These are phyloP conservation scores for Zeus faber DNA, from an alignment of 2,113 vertebrate genomes.

Conservation along the genomic window DNA sequence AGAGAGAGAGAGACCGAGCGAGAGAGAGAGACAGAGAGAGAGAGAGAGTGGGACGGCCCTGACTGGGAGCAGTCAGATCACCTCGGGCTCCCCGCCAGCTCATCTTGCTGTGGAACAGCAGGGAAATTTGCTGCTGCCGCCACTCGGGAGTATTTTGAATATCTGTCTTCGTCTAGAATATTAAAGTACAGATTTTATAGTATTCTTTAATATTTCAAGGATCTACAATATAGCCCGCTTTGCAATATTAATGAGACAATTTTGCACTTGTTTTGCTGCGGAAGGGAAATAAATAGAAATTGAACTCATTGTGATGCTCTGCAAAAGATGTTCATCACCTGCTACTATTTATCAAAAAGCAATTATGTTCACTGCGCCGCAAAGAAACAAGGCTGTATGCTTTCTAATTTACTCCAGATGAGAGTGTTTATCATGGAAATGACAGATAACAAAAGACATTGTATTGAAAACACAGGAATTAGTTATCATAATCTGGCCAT, in stretches of 20 bases:
- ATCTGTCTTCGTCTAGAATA: not conserved
- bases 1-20: too few species aligned
- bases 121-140: not conserved
- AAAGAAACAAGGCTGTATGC: not conserved
- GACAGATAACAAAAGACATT: constrained; percentile 9
- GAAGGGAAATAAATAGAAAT: not conserved
- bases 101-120: constrained; percentile 12
- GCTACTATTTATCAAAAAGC: constrained; percentile 4
- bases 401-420: constrained; percentile 7
- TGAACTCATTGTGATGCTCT: not conserved
- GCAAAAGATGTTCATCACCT: not conserved
- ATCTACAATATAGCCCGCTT: not conserved
- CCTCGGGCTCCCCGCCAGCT: constrained; percentile 6
- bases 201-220: not conserved
- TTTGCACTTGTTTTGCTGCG: not conserved
- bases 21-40: not conserved
- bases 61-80: constrained; percentile 6
- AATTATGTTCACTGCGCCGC: not conserved
- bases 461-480: not conserved
- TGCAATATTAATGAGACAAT: constrained; percentile 3
- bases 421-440: not conserved
- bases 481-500: not conserved
- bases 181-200: not conserved
- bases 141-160: not conserved
- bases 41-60: not conserved